Evolutionary conservation across 2,113 vertebrate species (phyloP).

Genomic region (Elaphurus davidianus): DNA sequence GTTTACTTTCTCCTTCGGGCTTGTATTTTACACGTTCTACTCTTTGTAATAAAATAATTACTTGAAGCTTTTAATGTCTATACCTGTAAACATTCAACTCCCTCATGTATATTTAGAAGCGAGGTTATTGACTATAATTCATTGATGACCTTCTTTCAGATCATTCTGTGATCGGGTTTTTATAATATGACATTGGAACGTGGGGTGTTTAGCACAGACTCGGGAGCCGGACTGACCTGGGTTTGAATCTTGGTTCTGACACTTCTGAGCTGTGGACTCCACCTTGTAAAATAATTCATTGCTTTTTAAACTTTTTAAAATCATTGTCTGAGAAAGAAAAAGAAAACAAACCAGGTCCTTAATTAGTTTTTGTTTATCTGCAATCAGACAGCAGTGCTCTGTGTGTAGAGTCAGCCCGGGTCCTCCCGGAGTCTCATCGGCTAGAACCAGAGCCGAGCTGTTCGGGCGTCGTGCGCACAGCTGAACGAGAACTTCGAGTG

Average conservation of each 20-base stretch:
- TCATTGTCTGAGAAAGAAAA: neutral
- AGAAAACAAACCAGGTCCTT: neutral
- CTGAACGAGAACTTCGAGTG: neutral
- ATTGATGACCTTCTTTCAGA: slow-evolving; percentile 4
- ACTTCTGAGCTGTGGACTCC: neutral
- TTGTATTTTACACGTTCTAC: neutral
- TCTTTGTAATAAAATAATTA: neutral
- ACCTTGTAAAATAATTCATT: neutral
- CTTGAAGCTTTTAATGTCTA: neutral
- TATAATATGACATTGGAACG: neutral
- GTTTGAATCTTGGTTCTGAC: neutral
- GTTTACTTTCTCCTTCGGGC: neutral
- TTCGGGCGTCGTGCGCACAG: accelerated
- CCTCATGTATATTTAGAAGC: neutral
- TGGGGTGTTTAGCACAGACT: neutral
- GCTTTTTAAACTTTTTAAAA: neutral
- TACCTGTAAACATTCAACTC: neutral
- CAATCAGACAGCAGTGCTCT: neutral
- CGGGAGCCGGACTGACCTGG: neutral
- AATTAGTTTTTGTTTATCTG: neutral
- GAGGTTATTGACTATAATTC: neutral
- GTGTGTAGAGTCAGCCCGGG: neutral
- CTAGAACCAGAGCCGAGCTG: neutral
- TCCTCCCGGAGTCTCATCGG: neutral
- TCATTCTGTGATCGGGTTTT: neutral